Evolutionary conservation across 2,888 invertebrate genomes (phyloP).

Genomic region (Xylocampa areola): DNA sequence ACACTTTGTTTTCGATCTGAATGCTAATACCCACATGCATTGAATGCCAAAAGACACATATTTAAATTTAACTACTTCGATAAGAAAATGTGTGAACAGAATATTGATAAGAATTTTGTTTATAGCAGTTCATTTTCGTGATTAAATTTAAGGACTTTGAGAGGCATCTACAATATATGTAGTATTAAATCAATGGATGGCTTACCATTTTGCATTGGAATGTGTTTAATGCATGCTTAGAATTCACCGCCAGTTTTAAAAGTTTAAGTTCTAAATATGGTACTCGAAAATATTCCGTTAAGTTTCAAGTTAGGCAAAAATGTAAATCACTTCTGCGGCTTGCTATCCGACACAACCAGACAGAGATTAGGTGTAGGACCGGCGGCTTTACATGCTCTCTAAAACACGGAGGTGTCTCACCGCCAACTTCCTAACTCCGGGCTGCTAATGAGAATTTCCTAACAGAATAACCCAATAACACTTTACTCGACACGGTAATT

Average conservation of each 20-base stretch:
- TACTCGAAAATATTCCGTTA: constrained; percentile 26
- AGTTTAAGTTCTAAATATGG: constrained; percentile 19
- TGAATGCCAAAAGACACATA: constrained; percentile 55
- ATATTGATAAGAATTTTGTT: constrained; percentile 5
- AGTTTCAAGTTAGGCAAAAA: constrained; percentile 28
- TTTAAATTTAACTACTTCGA: constrained; percentile 22
- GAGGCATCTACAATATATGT: neutral
- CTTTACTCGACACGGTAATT: no score
- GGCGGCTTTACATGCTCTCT: no score
- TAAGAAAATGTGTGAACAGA: constrained; percentile 10
- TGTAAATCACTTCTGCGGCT: no score
- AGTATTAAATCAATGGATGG: neutral
- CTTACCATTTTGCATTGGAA: neutral
- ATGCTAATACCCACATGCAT: constrained; percentile 57
- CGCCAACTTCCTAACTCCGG: no score
- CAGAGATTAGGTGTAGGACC: no score
- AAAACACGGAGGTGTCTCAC: no score
- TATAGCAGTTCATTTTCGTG: constrained; percentile 5
- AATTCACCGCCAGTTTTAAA: constrained; percentile 21
- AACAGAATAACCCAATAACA: no score
- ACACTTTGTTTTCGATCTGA: constrained; percentile 50
- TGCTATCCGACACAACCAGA: no score
- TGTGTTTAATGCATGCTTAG: constrained; percentile 4
- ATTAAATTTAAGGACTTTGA: neutral
- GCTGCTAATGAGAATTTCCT: no score